Percentiles rank a stretch among this genome's conserved stretches.
phyloP scores from a whole-genome alignment of 2,113 vertebrate genomes.

The Cercopithecus mona region DNA sequence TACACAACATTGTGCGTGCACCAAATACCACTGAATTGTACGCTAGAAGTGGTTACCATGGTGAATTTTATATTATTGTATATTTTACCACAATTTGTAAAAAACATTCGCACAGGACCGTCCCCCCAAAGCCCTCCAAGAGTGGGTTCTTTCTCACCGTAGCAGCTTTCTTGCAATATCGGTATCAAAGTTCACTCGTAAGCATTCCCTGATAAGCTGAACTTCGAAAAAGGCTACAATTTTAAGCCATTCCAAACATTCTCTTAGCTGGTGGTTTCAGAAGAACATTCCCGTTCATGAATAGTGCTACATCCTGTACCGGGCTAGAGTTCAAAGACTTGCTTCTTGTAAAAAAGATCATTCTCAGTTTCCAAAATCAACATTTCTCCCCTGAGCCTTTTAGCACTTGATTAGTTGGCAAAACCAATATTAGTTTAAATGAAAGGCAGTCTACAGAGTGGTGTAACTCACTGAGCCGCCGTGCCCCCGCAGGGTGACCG shows the following conservation, averaged over 20 bases:
- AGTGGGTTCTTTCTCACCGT: background rate
- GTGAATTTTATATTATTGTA: background rate
- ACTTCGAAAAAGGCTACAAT: background rate
- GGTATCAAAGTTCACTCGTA: background rate
- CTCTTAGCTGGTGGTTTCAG: background rate
- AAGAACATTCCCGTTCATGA: background rate
- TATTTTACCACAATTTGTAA: background rate
- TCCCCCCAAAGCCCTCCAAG: fast-evolving
- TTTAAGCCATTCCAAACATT: background rate
- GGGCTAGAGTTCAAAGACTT: conserved; percentile 44
- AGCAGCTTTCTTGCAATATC: background rate
- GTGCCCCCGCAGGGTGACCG: conserved; percentile 89
- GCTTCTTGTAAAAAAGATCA: conserved; percentile 60
- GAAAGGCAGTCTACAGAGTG: background rate
- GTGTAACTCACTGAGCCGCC: conserved; percentile 37
- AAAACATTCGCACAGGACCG: fast-evolving
- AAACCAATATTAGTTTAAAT: background rate
- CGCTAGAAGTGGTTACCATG: background rate
- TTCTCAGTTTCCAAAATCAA: conserved; percentile 72
- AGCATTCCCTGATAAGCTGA: background rate
- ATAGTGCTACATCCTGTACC: background rate
- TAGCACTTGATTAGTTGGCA: conserved; percentile 58
- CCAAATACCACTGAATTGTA: too few relatives aligned
- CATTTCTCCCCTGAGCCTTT: background rate
- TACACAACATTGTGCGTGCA: background rate